Base-by-base conservation (phyloP, 2,888 invertebrate species). In the Ormyrus pomaceus region DNA sequence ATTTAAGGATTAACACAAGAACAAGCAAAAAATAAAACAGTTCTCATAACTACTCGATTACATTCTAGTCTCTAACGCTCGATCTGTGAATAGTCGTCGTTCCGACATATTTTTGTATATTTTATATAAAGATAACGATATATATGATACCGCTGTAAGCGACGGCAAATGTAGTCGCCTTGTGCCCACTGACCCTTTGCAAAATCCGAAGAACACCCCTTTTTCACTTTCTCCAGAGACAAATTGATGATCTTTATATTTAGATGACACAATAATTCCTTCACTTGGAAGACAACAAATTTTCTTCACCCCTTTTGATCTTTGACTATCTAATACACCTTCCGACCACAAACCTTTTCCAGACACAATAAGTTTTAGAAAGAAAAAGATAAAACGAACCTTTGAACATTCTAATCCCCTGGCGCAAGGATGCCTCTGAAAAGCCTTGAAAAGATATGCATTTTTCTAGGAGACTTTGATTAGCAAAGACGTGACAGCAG, bases 61-160 rank as follows among this genome's bases (percentile, higher is more conserved):
- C 70, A 80, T 77, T 82, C 82, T 82, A 82, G 82, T 84, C 84
- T 84, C 77, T 85, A 85, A 87, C 86, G 86, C 87, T 88, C 86
- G 85, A 88, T 86, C 88, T 89, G 89, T 88, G 88, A 90, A 90
- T 89, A 90, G 89, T 83, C 85, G 83, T 90, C 87, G 89, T 89
- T 89, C 88, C 88, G 87, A 90, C 88, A 88, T 90, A 90, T 90
- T 90, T 90, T 90, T 90, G 89, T 90, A 90, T 90, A 90, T 90
- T 90, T 90, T 88, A 88, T 88, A 88, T 89, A 89, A 89, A 88
- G 87, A 87, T 88, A 87, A 86, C 84, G 83, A 85, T 86, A 86
- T 84, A 86, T 84, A 86, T 76, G 61, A 82, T 80, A 85, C 84
- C 84, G 86, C 86, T 85, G 84, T 86, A 85, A 85, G 85, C 84